These are phyloP conservation scores for Myrmecobius fasciatus DNA, from an alignment of 2,113 vertebrate genomes.

Conservation along the genomic window DNA sequence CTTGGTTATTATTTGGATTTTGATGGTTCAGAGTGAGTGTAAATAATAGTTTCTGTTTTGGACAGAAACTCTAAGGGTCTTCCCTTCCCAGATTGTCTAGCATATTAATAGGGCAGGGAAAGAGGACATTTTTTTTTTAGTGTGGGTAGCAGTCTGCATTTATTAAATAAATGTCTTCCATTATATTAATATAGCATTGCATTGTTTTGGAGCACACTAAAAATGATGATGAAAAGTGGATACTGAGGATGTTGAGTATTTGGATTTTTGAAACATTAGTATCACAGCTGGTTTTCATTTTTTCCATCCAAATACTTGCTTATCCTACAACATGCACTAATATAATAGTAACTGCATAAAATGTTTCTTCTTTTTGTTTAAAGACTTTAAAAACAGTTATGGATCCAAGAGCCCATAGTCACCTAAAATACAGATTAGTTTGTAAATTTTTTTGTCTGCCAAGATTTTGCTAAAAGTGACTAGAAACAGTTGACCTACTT, in stretches of 20 bases:
- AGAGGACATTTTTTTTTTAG: constrained; percentile 72
- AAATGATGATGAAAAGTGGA: constrained; percentile 75
- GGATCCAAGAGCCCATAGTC: constrained; percentile 4
- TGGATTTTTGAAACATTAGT: constrained; percentile 68
- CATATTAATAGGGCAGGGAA: constrained; percentile 60
- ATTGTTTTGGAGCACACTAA: constrained; percentile 70
- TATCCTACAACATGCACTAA: constrained; percentile 76
- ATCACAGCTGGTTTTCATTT: constrained; percentile 79
- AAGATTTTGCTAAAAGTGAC: background rate
- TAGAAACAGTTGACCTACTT: constrained; percentile 28
- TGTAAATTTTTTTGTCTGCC: background rate
- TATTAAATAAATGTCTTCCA: constrained; percentile 81
- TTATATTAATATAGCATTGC: constrained; percentile 75
- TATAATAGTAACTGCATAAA: constrained; percentile 72
- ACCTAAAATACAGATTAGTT: constrained; percentile 41
- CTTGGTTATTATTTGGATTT: too few relatives aligned
- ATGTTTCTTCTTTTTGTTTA: constrained; percentile 61
- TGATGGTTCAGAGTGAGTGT: too few relatives aligned
- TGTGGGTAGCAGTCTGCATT: constrained; percentile 73
- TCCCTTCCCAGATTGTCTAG: constrained; percentile 34
- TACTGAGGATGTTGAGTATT: constrained; percentile 57
- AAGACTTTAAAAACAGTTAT: constrained; percentile 65
- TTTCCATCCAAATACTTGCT: constrained; percentile 70
- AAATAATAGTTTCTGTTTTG: too few relatives aligned
- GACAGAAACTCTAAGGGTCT: too few relatives aligned